Percentiles rank a stretch among this genome's conserved stretches.
Conservation (phyloP, 2,797 vertebrate genomes). For the Lacerta bilineata region DNA sequence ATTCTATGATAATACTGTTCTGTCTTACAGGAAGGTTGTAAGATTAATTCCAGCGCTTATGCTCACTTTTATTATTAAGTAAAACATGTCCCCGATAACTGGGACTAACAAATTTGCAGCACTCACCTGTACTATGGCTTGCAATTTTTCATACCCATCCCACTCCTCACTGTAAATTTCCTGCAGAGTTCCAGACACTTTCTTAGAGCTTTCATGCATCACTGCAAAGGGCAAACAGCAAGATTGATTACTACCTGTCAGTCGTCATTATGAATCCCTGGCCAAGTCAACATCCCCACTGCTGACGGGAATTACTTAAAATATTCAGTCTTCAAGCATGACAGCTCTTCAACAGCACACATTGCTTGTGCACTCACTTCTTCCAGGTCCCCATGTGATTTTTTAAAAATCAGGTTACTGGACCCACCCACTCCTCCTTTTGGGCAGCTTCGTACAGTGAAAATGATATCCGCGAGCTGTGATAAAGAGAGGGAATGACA, state of each 20-base stretch:
- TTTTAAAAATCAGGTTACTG: not conserved
- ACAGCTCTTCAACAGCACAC: not conserved
- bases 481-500: not conserved
- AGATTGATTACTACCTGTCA: not conserved
- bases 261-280: not conserved
- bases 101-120: not conserved
- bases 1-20: not conserved
- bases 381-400: too few species aligned
- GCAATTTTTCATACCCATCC: slow-evolving; percentile 88
- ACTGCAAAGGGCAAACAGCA: slow-evolving; percentile 78
- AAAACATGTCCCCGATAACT: not conserved
- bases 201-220: slow-evolving; percentile 93
- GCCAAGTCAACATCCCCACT: not conserved
- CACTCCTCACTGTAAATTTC: slow-evolving; percentile 90
- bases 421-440: not conserved
- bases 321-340: not conserved
- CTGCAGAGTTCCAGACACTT: slow-evolving; percentile 90
- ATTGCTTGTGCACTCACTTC: too few species aligned
- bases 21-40: not conserved
- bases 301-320: not conserved
- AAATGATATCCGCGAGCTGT: not conserved
- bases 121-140: slow-evolving; percentile 87
- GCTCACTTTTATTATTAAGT: not conserved
- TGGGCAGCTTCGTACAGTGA: not conserved
- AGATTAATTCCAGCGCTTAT: not conserved